phyloP scores from a whole-genome alignment of 23 tunicate species.

The Aplidium turbinatum region DNA sequence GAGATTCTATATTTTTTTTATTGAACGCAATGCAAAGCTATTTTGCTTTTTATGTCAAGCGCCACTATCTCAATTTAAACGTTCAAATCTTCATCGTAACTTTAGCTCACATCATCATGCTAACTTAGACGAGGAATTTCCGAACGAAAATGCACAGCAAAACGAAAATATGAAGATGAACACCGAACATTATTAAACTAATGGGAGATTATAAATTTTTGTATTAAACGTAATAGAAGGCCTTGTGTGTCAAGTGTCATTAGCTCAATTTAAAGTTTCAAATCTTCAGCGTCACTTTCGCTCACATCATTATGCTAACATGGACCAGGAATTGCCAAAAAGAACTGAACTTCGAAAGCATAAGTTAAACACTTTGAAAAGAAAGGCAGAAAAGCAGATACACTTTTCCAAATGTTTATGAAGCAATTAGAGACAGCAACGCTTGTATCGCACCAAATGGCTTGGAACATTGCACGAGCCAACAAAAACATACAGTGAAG shows the following conservation, averaged over 20 bases:
- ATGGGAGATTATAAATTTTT: slow-evolving; percentile 38
- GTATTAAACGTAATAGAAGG: slow-evolving; percentile 41
- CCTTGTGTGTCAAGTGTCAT: slow-evolving; percentile 39
- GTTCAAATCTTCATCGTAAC: no score
- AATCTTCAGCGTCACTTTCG: slow-evolving; percentile 42
- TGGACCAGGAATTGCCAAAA: slow-evolving; percentile 29
- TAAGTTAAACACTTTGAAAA: slow-evolving; percentile 36
- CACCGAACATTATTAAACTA: slow-evolving; percentile 37
- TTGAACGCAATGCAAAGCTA: no score
- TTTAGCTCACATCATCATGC: no score
- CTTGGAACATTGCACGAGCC: slow-evolving; percentile 49
- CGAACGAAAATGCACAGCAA: slow-evolving; percentile 57
- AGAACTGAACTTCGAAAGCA: slow-evolving; percentile 36
- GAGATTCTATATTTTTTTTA: no score
- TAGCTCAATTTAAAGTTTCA: slow-evolving; percentile 46
- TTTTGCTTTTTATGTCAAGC: no score
- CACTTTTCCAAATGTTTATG: slow-evolving; percentile 41
- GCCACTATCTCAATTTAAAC: no score
- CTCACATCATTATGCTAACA: slow-evolving; percentile 45
- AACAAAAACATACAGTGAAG: slow-evolving; percentile 59
- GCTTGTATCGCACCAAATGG: slow-evolving; percentile 40
- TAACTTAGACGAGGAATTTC: no score
- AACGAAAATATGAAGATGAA: slow-evolving; percentile 53
- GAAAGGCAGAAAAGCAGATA: slow-evolving; percentile 45
- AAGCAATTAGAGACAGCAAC: slow-evolving; percentile 40